These are phyloP conservation scores for Sturnira hondurensis DNA, from an alignment of 2,113 vertebrate species.

Conservation along the genomic window DNA sequence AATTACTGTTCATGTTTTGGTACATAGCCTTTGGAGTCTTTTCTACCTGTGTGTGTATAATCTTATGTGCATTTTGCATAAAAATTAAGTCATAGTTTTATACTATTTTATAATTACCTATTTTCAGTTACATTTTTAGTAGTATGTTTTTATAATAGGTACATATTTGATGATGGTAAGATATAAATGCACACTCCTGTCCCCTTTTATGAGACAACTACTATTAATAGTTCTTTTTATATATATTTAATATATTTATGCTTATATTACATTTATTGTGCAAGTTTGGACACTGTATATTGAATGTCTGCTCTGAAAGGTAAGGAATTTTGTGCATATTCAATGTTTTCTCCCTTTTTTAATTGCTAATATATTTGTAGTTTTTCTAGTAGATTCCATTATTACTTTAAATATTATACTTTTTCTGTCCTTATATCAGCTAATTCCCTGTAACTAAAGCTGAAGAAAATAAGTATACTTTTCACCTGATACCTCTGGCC, in stretches of 20 bases:
- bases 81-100: constrained; percentile 3
- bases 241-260: background rate
- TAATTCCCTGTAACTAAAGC: constrained; percentile 22
- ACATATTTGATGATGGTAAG: background rate
- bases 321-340: background rate
- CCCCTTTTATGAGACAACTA: background rate
- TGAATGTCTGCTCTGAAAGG: background rate
- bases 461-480: background rate
- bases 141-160: background rate
- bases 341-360: background rate
- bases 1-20: background rate
- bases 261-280: background rate
- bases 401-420: constrained; percentile 33
- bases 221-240: background rate
- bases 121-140: background rate
- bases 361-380: background rate
- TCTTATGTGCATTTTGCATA: background rate
- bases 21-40: background rate
- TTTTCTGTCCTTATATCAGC: background rate
- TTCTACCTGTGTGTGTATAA: background rate
- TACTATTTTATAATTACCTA: background rate
- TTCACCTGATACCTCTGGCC: background rate
- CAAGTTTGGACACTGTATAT: background rate
- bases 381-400: constrained; percentile 12
- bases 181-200: background rate